A percentile compares a stretch with the other conserved stretches of the same genome.
phyloP scores from a whole-genome alignment of 2,888 invertebrate genomes.

The Plemyria rubiginata region DNA sequence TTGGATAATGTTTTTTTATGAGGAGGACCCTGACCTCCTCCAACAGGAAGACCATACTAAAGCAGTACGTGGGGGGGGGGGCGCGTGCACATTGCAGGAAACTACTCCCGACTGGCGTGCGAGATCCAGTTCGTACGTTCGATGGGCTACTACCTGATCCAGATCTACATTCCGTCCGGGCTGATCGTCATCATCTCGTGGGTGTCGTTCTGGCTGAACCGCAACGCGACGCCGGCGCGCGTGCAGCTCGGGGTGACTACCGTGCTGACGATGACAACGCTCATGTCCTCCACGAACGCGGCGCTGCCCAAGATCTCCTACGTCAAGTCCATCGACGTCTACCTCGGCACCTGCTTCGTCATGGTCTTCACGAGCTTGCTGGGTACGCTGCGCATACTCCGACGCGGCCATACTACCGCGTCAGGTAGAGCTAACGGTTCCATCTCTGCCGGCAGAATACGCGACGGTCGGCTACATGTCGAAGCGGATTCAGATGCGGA shows the following conservation, averaged over 20 bases:
- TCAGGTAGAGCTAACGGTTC: neutral
- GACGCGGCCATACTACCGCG: too few species aligned
- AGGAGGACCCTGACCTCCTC: too few species aligned
- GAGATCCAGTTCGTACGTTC: slow-evolving; percentile 97
- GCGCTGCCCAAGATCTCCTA: slow-evolving; percentile 98
- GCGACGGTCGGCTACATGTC: slow-evolving; percentile 98
- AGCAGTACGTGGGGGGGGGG: neutral
- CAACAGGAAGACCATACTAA: neutral
- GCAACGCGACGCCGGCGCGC: slow-evolving; percentile 96
- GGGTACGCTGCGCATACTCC: slow-evolving; percentile 75
- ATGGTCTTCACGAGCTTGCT: slow-evolving; percentile 98
- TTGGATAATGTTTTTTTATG: neutral
- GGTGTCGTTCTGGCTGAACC: slow-evolving; percentile 97
- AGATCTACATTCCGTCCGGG: slow-evolving; percentile 98
- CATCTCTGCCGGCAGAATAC: slow-evolving; percentile 88
- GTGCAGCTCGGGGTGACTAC: slow-evolving; percentile 96
- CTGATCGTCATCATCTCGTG: slow-evolving; percentile 97
- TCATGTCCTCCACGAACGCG: slow-evolving; percentile 97
- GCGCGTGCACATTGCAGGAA: slow-evolving; percentile 84
- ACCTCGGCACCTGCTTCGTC: slow-evolving; percentile 97
- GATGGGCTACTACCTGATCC: slow-evolving; percentile 98
- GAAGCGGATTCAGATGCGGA: slow-evolving; percentile 96
- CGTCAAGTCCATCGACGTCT: slow-evolving; percentile 98
- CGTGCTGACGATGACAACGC: slow-evolving; percentile 97
- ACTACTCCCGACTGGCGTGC: slow-evolving; percentile 96